Conservation (phyloP, 2,888 invertebrate genomes). For the Capitulum mitella region DNA sequence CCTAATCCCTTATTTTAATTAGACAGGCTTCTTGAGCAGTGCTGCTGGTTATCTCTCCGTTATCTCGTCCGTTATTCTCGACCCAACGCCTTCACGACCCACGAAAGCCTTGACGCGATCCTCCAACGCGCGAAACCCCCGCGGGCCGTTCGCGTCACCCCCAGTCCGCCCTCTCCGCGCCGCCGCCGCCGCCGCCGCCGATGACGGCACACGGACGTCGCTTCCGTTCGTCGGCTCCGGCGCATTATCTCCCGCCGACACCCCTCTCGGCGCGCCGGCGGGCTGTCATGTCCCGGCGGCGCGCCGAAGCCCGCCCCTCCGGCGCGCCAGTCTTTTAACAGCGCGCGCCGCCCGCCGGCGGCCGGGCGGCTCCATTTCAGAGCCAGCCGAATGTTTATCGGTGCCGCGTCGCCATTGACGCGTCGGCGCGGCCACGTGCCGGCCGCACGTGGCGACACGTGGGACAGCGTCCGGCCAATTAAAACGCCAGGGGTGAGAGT, state of each 20-base stretch:
- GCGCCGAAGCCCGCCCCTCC: not conserved
- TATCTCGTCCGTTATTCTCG: too few species aligned
- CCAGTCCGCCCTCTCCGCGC: not conserved
- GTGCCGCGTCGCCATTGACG: not conserved
- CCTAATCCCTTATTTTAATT: too few species aligned
- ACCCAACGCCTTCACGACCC: too few species aligned
- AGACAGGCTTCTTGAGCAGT: too few species aligned
- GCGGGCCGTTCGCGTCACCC: too few species aligned
- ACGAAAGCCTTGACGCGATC: not conserved
- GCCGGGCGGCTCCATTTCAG: not conserved
- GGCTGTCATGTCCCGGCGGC: not conserved
- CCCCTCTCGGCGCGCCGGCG: too few species aligned
- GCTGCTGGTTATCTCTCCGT: too few species aligned
- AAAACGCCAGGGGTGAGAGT: not conserved
- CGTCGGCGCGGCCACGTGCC: not conserved
- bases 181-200: not conserved
- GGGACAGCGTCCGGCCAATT: conserved; percentile 10
- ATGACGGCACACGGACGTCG: not conserved
- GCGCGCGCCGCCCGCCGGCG: not conserved
- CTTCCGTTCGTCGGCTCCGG: not conserved
- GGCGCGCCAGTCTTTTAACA: not conserved
- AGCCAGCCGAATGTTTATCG: not conserved
- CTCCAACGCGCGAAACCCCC: not conserved
- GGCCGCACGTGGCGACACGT: not conserved
- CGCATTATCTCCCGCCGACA: not conserved